A percentile compares a stretch with the other conserved stretches of the same genome.
Conservation (phyloP, 2,888 invertebrate genomes). For the Lathronympha strigana region DNA sequence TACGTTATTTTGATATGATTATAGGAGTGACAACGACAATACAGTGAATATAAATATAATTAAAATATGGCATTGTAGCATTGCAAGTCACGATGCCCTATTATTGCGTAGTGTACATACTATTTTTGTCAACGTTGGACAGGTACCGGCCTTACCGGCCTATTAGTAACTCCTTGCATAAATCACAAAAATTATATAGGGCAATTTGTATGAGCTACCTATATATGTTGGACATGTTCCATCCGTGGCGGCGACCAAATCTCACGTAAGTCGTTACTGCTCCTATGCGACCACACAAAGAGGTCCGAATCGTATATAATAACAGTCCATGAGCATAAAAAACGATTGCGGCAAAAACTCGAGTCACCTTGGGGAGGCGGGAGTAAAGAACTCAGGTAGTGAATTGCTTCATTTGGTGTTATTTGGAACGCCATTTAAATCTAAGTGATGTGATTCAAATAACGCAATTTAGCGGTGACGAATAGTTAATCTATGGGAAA, state of each 20-base stretch:
- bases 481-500: constrained; percentile 13
- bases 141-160: no score
- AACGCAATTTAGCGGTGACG: constrained; percentile 50
- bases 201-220: not conserved
- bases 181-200: not conserved
- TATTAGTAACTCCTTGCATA: no score
- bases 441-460: constrained; percentile 56
- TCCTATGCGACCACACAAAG: constrained; percentile 65
- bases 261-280: constrained; percentile 21
- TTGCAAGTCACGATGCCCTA: no score
- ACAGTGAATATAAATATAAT: no score
- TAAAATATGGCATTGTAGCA: no score
- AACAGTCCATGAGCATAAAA: constrained; percentile 62
- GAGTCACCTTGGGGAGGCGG: constrained; percentile 78
- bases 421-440: constrained; percentile 56
- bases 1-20: no score
- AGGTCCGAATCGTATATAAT: constrained; percentile 73
- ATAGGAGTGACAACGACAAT: no score
- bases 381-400: constrained; percentile 81
- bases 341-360: constrained; percentile 71
- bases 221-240: not conserved
- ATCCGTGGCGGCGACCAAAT: constrained; percentile 6
- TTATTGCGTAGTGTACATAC: no score
- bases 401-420: constrained; percentile 78
- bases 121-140: no score